Percentiles rank a stretch among this genome's conserved stretches.
These are phyloP conservation scores for Clarias magur DNA, from an alignment of 2,113 vertebrate genomes.

Conservation along the genomic window DNA sequence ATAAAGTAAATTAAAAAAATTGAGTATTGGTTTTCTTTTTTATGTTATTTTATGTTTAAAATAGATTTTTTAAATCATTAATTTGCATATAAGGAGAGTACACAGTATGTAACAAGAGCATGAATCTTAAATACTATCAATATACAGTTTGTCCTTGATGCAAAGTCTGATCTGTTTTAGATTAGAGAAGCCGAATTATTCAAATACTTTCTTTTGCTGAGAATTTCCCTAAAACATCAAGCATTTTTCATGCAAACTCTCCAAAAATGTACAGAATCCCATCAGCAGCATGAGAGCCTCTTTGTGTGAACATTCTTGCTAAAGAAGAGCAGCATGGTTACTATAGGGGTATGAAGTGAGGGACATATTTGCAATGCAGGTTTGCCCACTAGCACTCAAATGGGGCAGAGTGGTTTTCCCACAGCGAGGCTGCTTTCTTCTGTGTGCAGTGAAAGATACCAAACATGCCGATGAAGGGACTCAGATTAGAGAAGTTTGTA, in stretches of 20 bases:
- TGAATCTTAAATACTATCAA: background rate
- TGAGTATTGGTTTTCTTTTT: background rate
- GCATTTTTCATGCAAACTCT: background rate
- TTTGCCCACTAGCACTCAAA: conserved; percentile 47
- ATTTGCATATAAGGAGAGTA: background rate
- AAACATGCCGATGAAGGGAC: conserved; percentile 40
- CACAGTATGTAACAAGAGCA: background rate
- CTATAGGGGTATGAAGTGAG: conserved; percentile 10
- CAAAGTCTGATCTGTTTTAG: background rate
- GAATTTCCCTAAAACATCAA: background rate
- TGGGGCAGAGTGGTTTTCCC: conserved; percentile 42
- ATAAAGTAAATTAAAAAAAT: no score
- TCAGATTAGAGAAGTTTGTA: conserved; percentile 49
- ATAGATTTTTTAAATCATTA: background rate
- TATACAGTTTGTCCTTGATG: background rate
- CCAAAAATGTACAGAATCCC: background rate
- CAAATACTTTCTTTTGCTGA: background rate
- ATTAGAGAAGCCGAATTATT: background rate
- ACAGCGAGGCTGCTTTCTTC: conserved; percentile 39
- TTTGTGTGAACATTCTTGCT: conserved; percentile 29
- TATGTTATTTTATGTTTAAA: background rate
- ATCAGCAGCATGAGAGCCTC: background rate
- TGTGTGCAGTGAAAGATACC: conserved; percentile 43
- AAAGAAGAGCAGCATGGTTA: conserved; percentile 29
- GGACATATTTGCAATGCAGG: conserved; percentile 23